Conservation (phyloP, 1,140 invertebrate species). For the Lysiphlebus fabarum region DNA sequence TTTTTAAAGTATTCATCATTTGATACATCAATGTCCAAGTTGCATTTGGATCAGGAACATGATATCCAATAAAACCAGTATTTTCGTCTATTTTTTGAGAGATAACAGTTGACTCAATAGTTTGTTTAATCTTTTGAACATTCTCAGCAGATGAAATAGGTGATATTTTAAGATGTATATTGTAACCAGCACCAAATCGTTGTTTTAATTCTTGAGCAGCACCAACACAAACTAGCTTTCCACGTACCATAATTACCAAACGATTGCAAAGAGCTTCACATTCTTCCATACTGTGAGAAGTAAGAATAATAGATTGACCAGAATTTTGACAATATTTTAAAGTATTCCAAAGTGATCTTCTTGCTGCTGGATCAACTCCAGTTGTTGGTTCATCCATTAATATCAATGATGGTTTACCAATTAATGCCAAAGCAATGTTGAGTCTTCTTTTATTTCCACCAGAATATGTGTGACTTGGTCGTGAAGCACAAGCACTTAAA, state of each 20-base stretch:
- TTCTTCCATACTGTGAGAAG: constrained; percentile 87
- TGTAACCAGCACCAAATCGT: constrained; percentile 55
- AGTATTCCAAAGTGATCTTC: constrained; percentile 75
- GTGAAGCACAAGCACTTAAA: constrained; percentile 47
- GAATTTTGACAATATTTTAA: constrained; percentile 60
- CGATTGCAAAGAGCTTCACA: constrained; percentile 84
- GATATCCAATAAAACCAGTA: constrained; percentile 44
- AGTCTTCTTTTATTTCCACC: constrained; percentile 95
- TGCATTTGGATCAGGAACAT: constrained; percentile 40
- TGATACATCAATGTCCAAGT: constrained; percentile 50
- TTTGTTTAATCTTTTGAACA: constrained; percentile 38
- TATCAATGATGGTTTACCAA: constrained; percentile 71
- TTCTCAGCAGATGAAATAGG: constrained; percentile 30
- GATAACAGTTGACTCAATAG: constrained; percentile 37
- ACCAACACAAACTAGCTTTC: constrained; percentile 70
- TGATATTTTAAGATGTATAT: constrained; percentile 50
- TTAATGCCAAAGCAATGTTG: constrained; percentile 85
- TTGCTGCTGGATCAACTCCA: constrained; percentile 80
- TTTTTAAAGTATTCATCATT: constrained; percentile 44
- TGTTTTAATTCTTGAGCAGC: constrained; percentile 68
- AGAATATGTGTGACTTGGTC: constrained; percentile 64
- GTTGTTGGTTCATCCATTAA: constrained; percentile 74
- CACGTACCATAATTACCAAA: constrained; percentile 85
- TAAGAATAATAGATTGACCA: constrained; percentile 72
- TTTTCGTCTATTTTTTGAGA: constrained; percentile 49